Evolutionary conservation across 2,113 vertebrate species (phyloP).

Genomic region (Onychostoma macrolepis): DNA sequence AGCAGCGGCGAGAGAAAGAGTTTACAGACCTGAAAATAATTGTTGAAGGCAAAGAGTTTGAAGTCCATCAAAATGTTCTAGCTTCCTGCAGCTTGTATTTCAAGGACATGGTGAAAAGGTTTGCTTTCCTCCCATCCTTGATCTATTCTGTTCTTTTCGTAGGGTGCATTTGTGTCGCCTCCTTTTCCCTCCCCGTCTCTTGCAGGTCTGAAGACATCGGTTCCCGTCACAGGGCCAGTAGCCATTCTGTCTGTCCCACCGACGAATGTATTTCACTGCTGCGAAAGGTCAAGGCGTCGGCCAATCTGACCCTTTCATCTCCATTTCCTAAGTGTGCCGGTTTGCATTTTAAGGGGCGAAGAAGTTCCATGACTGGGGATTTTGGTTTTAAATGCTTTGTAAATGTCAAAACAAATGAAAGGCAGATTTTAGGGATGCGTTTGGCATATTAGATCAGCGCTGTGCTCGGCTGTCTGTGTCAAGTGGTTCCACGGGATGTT

Average conservation of each 20-base stretch:
- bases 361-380: slow-evolving; percentile 80
- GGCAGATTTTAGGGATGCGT: slow-evolving; percentile 39
- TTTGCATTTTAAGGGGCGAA: slow-evolving; percentile 77
- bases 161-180: slow-evolving; percentile 96
- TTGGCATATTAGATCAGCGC: slow-evolving; percentile 45
- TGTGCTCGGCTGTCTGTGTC: slow-evolving; percentile 19
- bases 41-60: slow-evolving; percentile 99
- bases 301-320: slow-evolving; percentile 75
- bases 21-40: slow-evolving; percentile 99
- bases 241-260: slow-evolving; percentile 91
- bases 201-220: slow-evolving; percentile 94
- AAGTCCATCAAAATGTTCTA: slow-evolving; percentile 99
- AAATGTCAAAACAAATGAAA: slow-evolving; percentile 56
- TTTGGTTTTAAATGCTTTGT: slow-evolving; percentile 53
- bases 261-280: slow-evolving; percentile 84
- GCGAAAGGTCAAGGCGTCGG: slow-evolving; percentile 78
- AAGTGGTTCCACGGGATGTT: slow-evolving; percentile 42
- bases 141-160: slow-evolving; percentile 96
- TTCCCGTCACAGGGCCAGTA: slow-evolving; percentile 98
- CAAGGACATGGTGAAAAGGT: slow-evolving; percentile 99
- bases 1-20: slow-evolving; percentile 99
- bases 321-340: slow-evolving; percentile 74
- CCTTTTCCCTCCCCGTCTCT: slow-evolving; percentile 88
- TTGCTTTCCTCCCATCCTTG: slow-evolving; percentile 91
- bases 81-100: slow-evolving; percentile 99